A percentile compares a stretch with the other conserved stretches of the same genome.
Conservation (phyloP, 2,888 invertebrate genomes). For the Cyaniris semiargus region DNA sequence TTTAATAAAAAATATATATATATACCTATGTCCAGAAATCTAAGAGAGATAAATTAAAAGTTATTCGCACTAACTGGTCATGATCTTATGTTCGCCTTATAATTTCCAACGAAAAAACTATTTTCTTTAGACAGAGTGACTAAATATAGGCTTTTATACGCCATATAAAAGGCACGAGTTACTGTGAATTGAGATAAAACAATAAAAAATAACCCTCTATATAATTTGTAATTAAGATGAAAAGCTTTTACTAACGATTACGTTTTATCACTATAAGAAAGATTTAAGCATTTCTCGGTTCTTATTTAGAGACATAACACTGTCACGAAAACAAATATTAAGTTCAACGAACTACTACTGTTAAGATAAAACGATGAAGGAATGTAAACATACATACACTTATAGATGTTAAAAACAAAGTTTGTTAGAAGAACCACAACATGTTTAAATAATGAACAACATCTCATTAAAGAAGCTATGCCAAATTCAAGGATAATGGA, state of each 20-base stretch:
- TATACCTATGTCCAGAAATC: background rate
- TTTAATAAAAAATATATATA: no score
- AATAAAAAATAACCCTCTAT: no score
- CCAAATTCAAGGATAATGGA: no score
- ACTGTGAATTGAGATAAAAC: no score
- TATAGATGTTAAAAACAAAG: background rate
- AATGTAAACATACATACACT: background rate
- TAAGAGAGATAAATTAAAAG: no score
- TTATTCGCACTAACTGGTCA: no score
- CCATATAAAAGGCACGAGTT: no score
- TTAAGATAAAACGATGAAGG: background rate
- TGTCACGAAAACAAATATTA: background rate
- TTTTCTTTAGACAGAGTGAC: no score
- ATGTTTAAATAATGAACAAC: background rate
- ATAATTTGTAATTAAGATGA: background rate
- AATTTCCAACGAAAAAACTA: no score
- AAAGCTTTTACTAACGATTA: background rate
- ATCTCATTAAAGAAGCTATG: no score
- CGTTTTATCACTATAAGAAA: background rate
- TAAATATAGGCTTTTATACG: no score
- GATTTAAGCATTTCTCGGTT: background rate
- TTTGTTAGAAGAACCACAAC: background rate
- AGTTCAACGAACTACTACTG: background rate
- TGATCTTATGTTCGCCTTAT: no score
- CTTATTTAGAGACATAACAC: background rate